Conservation (phyloP, 2,888 invertebrate genomes). For the Sycophila texana region DNA sequence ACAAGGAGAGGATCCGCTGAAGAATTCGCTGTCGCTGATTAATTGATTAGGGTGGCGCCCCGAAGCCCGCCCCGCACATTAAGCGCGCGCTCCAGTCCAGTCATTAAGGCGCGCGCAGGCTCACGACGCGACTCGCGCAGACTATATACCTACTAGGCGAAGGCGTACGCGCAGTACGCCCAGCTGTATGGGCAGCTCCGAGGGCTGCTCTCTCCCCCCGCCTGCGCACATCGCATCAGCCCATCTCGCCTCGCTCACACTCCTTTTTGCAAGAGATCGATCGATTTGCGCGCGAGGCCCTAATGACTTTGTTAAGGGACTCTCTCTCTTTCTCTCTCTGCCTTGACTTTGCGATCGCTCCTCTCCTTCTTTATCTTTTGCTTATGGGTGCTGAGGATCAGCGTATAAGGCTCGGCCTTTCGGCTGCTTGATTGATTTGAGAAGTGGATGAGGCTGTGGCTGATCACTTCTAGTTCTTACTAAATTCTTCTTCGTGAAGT, state of each 20-base stretch:
- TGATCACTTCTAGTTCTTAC: too few relatives aligned
- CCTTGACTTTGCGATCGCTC: not conserved
- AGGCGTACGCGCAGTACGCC: constrained; percentile 13
- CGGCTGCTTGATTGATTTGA: constrained; percentile 44
- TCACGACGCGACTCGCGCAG: constrained; percentile 11
- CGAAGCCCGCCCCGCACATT: constrained; percentile 70
- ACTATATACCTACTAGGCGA: not conserved
- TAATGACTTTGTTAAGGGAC: constrained; percentile 55
- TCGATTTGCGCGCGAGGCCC: constrained; percentile 45
- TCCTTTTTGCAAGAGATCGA: constrained; percentile 28
- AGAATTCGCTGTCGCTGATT: constrained; percentile 74
- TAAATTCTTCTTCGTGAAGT: not conserved
- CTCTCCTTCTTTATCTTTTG: not conserved
- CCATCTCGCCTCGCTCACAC: not conserved
- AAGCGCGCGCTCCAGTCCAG: constrained; percentile 63
- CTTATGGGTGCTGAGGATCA: not conserved
- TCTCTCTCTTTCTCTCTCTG: constrained; percentile 3
- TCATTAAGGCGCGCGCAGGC: constrained; percentile 65
- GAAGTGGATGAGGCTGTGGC: too few relatives aligned
- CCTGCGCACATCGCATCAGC: not conserved
- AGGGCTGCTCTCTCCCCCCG: not conserved
- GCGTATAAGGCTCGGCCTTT: not conserved
- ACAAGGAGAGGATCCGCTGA: too few relatives aligned
- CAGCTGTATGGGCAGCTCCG: not conserved
- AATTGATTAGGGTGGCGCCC: constrained; percentile 73